phyloP scores from a whole-genome alignment of 1,140 invertebrate species.

The Drosophila mojavensis region DNA sequence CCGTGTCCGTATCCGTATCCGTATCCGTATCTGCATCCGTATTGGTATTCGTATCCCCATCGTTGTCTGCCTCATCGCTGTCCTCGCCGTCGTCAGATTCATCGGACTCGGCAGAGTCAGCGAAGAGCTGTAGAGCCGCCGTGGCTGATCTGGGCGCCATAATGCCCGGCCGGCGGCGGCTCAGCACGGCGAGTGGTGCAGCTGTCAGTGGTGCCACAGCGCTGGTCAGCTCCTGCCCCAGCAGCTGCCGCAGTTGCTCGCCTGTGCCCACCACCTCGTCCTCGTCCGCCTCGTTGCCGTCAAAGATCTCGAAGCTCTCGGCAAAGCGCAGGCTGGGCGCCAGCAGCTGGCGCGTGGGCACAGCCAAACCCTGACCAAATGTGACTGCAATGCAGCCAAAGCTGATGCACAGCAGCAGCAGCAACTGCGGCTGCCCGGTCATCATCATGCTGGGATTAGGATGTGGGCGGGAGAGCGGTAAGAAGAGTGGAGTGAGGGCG shows the following conservation, averaged over 20 bases:
- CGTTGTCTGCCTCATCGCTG: conserved; percentile 4
- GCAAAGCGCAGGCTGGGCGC: conserved; percentile 16
- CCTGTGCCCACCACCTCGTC: conserved; percentile 12
- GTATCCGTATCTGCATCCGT: not conserved
- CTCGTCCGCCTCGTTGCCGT: not conserved
- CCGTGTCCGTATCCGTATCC: not conserved
- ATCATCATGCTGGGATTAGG: not conserved
- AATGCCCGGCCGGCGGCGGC: conserved; percentile 46
- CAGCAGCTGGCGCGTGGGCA: conserved; percentile 16
- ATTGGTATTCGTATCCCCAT: conserved; percentile 2
- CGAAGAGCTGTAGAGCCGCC: conserved; percentile 43
- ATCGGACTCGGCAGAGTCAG: conserved; percentile 13
- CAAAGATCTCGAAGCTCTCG: conserved; percentile 44
- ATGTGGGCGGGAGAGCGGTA: too few species aligned
- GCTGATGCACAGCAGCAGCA: conserved; percentile 28
- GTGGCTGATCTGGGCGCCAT: conserved; percentile 43
- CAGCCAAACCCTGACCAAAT: conserved; percentile 1
- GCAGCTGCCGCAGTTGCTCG: conserved; percentile 45
- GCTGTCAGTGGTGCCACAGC: conserved; percentile 58
- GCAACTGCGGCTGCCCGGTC: not conserved
- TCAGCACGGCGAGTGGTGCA: conserved; percentile 32
- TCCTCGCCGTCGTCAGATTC: conserved; percentile 39
- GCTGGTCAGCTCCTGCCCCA: conserved; percentile 52
- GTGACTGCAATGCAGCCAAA: conserved; percentile 23
- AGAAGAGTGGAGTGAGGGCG: not conserved